Conservation (phyloP, 2,113 vertebrate species). For the Papio anubis region DNA sequence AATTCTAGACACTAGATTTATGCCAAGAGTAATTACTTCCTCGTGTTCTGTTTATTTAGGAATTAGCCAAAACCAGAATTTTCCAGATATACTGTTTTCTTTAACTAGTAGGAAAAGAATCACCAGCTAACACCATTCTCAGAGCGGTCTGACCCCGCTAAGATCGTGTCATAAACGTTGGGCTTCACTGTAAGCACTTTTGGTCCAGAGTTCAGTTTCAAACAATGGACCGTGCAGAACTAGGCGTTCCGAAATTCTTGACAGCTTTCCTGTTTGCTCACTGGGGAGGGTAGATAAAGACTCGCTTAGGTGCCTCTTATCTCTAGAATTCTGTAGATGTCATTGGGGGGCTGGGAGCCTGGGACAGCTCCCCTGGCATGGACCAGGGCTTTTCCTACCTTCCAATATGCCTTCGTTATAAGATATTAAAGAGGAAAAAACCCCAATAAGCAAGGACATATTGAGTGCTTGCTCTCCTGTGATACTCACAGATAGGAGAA, state of each 20-base stretch:
- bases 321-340: neutral
- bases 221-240: neutral
- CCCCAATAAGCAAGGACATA: too few species aligned
- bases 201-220: neutral
- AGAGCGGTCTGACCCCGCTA: neutral
- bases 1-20: neutral
- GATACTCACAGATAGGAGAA: neutral
- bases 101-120: neutral
- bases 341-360: accelerated
- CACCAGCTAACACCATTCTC: neutral
- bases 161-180: neutral
- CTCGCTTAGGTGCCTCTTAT: neutral
- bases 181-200: too few species aligned
- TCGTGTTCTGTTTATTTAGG: neutral
- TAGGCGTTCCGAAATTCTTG: accelerated
- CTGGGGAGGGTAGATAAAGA: neutral
- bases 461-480: neutral
- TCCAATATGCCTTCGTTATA: neutral
- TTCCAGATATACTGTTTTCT: neutral
- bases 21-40: neutral
- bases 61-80: neutral
- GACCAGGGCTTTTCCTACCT: neutral
- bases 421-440: too few species aligned
- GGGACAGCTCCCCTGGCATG: neutral
- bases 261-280: neutral